Conservation (phyloP, 2,113 vertebrate genomes). For the Sylvietta virens region DNA sequence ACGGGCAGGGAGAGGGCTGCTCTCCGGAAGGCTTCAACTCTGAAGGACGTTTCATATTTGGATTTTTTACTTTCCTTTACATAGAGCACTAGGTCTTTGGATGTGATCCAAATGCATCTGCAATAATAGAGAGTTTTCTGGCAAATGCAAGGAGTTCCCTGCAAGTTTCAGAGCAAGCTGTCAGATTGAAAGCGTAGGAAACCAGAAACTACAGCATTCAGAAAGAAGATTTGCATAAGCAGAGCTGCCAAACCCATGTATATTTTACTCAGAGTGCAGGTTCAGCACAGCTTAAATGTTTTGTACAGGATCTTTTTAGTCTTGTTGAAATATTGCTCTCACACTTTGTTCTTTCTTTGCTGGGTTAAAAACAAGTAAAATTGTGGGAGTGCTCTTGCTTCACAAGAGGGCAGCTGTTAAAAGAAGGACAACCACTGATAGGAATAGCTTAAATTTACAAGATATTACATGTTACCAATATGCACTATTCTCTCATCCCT, state of each 20-base stretch:
- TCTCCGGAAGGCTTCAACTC: fast-evolving
- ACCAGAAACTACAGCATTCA: not conserved
- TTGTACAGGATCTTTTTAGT: not conserved
- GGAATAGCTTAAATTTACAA: not conserved
- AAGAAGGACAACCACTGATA: not conserved
- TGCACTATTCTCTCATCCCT: not conserved
- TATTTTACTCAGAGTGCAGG: not conserved
- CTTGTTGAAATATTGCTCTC: not conserved
- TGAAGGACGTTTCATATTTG: not conserved
- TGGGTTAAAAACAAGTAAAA: not conserved
- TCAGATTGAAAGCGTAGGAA: not conserved
- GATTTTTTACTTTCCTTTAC: not conserved
- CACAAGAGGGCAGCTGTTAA: not conserved
- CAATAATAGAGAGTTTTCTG: not conserved
- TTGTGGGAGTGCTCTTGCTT: not conserved
- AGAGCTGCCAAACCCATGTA: not conserved
- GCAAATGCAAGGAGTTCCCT: not conserved
- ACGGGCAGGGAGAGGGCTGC: fast-evolving
- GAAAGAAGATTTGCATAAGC: not conserved
- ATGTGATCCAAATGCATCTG: not conserved
- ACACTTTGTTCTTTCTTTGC: not conserved
- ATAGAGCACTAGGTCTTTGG: not conserved
- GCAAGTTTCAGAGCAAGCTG: not conserved
- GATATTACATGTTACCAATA: not conserved
- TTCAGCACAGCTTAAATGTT: not conserved